Conservation (phyloP, 2,888 invertebrate genomes). For the Sipha maydis region DNA sequence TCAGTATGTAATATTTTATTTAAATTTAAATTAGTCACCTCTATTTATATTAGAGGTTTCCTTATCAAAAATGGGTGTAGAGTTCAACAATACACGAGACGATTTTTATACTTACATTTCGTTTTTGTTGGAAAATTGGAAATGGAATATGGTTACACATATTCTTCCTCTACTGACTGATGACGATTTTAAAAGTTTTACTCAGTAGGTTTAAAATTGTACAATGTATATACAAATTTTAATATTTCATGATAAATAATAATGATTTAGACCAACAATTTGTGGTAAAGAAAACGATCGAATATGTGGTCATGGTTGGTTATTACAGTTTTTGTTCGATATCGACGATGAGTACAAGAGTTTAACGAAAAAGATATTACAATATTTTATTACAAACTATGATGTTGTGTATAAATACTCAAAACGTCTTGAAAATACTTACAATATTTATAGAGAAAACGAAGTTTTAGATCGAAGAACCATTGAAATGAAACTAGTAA, state of each 20-base stretch:
- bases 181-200: not conserved
- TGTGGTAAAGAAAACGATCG: not conserved
- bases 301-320: conserved; percentile 4
- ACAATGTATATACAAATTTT: not conserved
- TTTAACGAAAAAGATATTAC: not conserved
- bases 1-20: not conserved
- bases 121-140: conserved; percentile 47
- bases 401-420: conserved; percentile 29
- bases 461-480: not conserved
- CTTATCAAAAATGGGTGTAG: not conserved
- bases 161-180: conserved; percentile 31
- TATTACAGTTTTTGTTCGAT: conserved; percentile 42
- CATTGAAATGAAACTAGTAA: conserved; percentile 41
- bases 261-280: not conserved
- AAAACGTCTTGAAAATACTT: conserved; percentile 8
- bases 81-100: not conserved
- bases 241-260: not conserved
- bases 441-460: conserved; percentile 37
- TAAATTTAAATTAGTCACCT: conserved; percentile 8
- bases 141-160: not conserved
- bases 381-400: conserved; percentile 23
- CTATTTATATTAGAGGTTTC: conserved; percentile 33
- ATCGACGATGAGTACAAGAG: conserved; percentile 20
- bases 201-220: conserved; percentile 14
- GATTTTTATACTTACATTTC: conserved; percentile 30